A percentile compares a stretch with the other conserved stretches of the same genome.
Conservation (phyloP, 2,888 invertebrate genomes). For the Papilio demoleus region DNA sequence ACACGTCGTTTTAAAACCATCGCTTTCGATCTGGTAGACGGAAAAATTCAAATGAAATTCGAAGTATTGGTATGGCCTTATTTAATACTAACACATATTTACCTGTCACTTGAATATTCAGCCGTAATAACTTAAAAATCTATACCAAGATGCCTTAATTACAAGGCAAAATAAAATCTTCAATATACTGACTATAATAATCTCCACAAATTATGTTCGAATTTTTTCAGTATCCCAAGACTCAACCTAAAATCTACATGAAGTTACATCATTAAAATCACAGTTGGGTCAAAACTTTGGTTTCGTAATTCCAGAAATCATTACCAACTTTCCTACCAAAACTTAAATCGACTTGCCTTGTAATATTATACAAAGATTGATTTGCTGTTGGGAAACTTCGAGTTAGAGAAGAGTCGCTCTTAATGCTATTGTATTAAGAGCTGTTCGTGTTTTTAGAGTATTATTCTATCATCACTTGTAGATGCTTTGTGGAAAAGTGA, state of each 20-base stretch:
- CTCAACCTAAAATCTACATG: slow-evolving; percentile 23
- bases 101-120: too few relatives aligned
- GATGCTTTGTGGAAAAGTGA: slow-evolving; percentile 45
- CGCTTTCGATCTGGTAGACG: too few relatives aligned
- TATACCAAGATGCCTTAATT: too few relatives aligned
- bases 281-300: slow-evolving; percentile 51
- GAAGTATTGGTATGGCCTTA: too few relatives aligned
- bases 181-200: background rate
- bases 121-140: too few relatives aligned
- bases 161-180: too few relatives aligned
- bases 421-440: slow-evolving; percentile 38
- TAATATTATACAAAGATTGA: slow-evolving; percentile 51
- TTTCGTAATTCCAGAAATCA: slow-evolving; percentile 65
- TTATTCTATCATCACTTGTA: slow-evolving; percentile 6
- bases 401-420: slow-evolving; percentile 31
- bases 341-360: slow-evolving; percentile 69
- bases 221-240: slow-evolving; percentile 18
- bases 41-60: too few relatives aligned
- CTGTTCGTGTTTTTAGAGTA: slow-evolving; percentile 6
- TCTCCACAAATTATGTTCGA: slow-evolving; percentile 6
- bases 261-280: slow-evolving; percentile 49
- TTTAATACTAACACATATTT: too few relatives aligned
- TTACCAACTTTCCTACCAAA: slow-evolving; percentile 60
- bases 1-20: too few relatives aligned
- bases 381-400: slow-evolving; percentile 38